Evolutionary conservation across 2,888 invertebrate genomes (phyloP).

Genomic region (Gymnocheta viridis): DNA sequence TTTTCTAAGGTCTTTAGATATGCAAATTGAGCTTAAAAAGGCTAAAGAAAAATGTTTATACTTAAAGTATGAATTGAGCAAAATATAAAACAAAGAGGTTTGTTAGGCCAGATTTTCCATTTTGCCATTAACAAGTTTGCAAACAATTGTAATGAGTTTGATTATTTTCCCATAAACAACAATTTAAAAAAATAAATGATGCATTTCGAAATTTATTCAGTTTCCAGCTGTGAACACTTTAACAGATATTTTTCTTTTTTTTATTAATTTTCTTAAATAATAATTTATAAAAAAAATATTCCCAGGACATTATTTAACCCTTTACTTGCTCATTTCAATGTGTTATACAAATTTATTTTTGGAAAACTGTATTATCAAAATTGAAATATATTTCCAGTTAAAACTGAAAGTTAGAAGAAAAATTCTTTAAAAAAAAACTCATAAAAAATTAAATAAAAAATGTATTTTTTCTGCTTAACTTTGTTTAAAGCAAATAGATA

Average conservation of each 20-base stretch:
- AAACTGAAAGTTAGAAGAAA: constrained; percentile 74
- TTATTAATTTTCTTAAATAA: neutral
- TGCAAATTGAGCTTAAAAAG: constrained; percentile 52
- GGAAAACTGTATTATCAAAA: constrained; percentile 57
- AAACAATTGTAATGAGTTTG: constrained; percentile 50
- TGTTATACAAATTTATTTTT: constrained; percentile 73
- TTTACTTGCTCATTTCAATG: constrained; percentile 59
- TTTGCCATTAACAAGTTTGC: constrained; percentile 43
- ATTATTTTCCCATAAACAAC: constrained; percentile 51
- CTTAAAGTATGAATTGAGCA: constrained; percentile 15
- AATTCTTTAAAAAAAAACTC: constrained; percentile 72
- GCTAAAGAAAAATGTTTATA: neutral
- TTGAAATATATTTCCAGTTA: constrained; percentile 39
- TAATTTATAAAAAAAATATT: constrained; percentile 70
- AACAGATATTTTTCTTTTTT: neutral
- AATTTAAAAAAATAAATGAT: constrained; percentile 17
- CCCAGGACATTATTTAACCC: constrained; percentile 73
- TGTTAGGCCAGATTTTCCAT: neutral
- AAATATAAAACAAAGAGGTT: neutral
- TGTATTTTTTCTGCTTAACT: constrained; percentile 74
- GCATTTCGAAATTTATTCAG: neutral
- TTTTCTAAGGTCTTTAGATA: constrained; percentile 59
- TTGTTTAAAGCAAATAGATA: constrained; percentile 74
- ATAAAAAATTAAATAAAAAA: constrained; percentile 72
- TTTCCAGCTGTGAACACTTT: constrained; percentile 57